A percentile compares a stretch with the other conserved stretches of the same genome.
These are phyloP conservation scores for Pachypanchax playfairii DNA, from an alignment of 2,113 vertebrate genomes.

Conservation along the genomic window DNA sequence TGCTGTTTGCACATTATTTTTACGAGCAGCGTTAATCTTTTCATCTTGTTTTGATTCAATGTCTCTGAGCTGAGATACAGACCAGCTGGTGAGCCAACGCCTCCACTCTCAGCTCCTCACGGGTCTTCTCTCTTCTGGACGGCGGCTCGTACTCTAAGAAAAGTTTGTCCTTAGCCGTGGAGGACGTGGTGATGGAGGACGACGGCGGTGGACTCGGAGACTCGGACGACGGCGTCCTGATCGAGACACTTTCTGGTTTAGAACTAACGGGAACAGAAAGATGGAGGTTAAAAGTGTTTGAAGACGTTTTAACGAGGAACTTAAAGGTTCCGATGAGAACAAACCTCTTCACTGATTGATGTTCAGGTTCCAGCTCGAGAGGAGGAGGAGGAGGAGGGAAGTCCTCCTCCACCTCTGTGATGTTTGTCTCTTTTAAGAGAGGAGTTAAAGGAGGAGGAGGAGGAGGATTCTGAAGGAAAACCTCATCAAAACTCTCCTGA, in stretches of 20 bases:
- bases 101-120: slow-evolving; percentile 86
- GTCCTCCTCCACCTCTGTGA: slow-evolving; percentile 72
- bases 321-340: neutral
- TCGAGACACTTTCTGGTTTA: neutral
- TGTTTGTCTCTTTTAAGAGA: slow-evolving; percentile 57
- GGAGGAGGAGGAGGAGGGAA: slow-evolving; percentile 71
- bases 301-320: neutral
- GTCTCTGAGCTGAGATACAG: slow-evolving; percentile 17
- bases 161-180: slow-evolving; percentile 26
- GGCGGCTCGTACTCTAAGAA: slow-evolving; percentile 60
- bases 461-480: slow-evolving; percentile 80
- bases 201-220: neutral
- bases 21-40: too few relatives aligned
- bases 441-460: slow-evolving; percentile 46
- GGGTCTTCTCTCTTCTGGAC: slow-evolving; percentile 75
- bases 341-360: slow-evolving; percentile 32
- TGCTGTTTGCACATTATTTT: too few relatives aligned
- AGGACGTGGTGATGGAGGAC: neutral
- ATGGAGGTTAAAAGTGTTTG: too few relatives aligned
- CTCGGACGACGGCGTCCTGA: neutral
- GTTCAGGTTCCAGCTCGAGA: slow-evolving; percentile 25
- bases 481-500: slow-evolving; percentile 81
- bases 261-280: neutral
- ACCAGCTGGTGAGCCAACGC: slow-evolving; percentile 85
- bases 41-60: too few relatives aligned